A percentile compares a stretch with the other conserved stretches of the same genome.
phyloP scores from a whole-genome alignment of 2,113 vertebrate species.

The Xiphias gladius region DNA sequence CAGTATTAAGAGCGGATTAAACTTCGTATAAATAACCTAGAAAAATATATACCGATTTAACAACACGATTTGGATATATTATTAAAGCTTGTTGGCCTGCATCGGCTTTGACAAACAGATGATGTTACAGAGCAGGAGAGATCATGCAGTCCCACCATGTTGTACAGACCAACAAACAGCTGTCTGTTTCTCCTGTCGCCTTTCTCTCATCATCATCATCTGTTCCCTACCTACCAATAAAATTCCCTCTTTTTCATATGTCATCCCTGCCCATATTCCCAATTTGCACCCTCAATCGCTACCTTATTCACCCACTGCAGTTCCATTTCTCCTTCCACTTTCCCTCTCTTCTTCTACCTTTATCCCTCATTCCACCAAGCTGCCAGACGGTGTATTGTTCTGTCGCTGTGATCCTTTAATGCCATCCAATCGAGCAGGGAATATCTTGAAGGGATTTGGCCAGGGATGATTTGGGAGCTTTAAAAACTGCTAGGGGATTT shows the following conservation, averaged over 20 bases:
- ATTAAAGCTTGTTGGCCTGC: slow-evolving; percentile 53
- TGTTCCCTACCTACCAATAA: slow-evolving; percentile 21
- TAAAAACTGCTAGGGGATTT: slow-evolving; percentile 85
- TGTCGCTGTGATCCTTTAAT: slow-evolving; percentile 85
- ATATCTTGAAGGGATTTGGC: slow-evolving; percentile 88
- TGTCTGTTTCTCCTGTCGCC: slow-evolving; percentile 43
- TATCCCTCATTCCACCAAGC: slow-evolving; percentile 57
- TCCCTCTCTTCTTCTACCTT: slow-evolving; percentile 36
- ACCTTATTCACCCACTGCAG: slow-evolving; percentile 25
- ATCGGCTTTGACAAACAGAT: slow-evolving; percentile 58
- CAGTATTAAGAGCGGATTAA: slow-evolving; percentile 68
- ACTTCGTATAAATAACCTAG: slow-evolving; percentile 67
- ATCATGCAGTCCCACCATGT: slow-evolving; percentile 41
- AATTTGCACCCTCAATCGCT: slow-evolving; percentile 24
- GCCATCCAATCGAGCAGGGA: slow-evolving; percentile 84
- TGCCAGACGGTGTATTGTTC: slow-evolving; percentile 84
- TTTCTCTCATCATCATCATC: slow-evolving; percentile 5
- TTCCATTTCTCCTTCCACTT: slow-evolving; percentile 40
- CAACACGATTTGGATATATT: slow-evolving; percentile 50
- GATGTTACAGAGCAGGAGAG: slow-evolving; percentile 50
- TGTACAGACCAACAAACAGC: slow-evolving; percentile 67
- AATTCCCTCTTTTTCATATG: slow-evolving; percentile 7
- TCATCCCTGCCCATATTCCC: slow-evolving; percentile 23
- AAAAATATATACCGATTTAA: slow-evolving; percentile 70
- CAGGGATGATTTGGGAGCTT: slow-evolving; percentile 84